Conservation (phyloP, 2,888 invertebrate species). For the Yponomeuta malinellus region DNA sequence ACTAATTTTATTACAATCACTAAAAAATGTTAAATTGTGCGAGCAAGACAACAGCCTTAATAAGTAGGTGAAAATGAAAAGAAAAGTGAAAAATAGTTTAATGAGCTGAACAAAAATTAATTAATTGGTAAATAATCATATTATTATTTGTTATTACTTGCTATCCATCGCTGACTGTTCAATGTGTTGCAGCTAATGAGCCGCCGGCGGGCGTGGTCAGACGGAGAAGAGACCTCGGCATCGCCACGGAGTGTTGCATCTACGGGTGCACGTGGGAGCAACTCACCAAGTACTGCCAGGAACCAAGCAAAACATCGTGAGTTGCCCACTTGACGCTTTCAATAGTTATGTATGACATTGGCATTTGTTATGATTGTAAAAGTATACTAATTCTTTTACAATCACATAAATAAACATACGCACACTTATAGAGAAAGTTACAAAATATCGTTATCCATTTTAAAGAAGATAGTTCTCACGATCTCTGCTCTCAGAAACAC, state of each 20-base stretch:
- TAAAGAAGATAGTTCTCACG: too few relatives aligned
- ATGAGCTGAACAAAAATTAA: neutral
- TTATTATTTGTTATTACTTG: neutral
- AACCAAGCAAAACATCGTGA: neutral
- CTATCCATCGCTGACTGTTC: neutral
- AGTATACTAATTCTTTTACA: too few relatives aligned
- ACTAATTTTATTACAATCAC: too few relatives aligned
- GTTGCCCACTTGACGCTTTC: neutral
- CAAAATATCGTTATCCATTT: too few relatives aligned
- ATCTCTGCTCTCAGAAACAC: too few relatives aligned
- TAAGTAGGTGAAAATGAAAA: too few relatives aligned
- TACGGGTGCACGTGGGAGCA: slow-evolving; percentile 60
- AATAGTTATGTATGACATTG: neutral
- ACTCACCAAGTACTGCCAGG: slow-evolving; percentile 62
- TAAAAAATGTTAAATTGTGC: too few relatives aligned
- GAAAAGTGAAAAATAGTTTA: neutral
- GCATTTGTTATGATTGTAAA: too few relatives aligned
- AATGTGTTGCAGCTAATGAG: slow-evolving; percentile 27
- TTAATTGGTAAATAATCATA: neutral
- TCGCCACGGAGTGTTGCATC: slow-evolving; percentile 64
- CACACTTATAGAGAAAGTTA: too few relatives aligned
- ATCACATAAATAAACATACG: too few relatives aligned
- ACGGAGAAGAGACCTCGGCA: slow-evolving; percentile 52
- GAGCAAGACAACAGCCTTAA: too few relatives aligned
- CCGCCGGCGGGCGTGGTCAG: slow-evolving; percentile 49